Evolutionary conservation across 1,140 invertebrate species (phyloP).

Genomic region (Ceratina japonica): DNA sequence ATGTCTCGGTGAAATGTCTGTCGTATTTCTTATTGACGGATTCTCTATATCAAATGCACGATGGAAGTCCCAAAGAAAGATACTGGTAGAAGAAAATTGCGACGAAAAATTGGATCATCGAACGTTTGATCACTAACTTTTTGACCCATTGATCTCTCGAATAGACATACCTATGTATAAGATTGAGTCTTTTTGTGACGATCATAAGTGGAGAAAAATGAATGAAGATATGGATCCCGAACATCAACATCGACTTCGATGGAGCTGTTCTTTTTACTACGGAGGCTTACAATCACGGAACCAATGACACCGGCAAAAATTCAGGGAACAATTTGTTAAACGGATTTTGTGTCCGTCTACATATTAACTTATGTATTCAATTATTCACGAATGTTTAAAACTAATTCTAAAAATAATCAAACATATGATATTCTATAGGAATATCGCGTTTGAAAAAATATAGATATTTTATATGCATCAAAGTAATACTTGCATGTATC

Average conservation of each 20-base stretch:
- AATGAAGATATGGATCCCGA: not conserved
- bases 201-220: not conserved
- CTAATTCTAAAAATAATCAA: too few relatives aligned
- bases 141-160: not conserved
- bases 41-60: too few relatives aligned
- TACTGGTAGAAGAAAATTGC: not conserved
- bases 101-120: not conserved
- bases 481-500: not conserved
- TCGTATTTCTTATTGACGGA: too few relatives aligned
- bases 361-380: not conserved
- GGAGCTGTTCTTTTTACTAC: not conserved
- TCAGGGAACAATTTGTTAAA: constrained; percentile 15
- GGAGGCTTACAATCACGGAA: not conserved
- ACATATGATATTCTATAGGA: not conserved
- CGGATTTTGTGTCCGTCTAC: not conserved
- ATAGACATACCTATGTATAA: not conserved
- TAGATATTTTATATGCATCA: too few relatives aligned
- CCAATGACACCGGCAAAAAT: constrained; percentile 9
- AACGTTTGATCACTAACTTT: not conserved
- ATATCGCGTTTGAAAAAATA: too few relatives aligned
- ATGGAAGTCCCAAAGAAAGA: not conserved
- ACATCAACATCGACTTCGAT: not conserved
- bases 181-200: not conserved
- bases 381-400: too few relatives aligned
- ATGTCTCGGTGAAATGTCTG: too few relatives aligned